phyloP scores from a whole-genome alignment of 2,888 invertebrate species.

The Timandra comae region DNA sequence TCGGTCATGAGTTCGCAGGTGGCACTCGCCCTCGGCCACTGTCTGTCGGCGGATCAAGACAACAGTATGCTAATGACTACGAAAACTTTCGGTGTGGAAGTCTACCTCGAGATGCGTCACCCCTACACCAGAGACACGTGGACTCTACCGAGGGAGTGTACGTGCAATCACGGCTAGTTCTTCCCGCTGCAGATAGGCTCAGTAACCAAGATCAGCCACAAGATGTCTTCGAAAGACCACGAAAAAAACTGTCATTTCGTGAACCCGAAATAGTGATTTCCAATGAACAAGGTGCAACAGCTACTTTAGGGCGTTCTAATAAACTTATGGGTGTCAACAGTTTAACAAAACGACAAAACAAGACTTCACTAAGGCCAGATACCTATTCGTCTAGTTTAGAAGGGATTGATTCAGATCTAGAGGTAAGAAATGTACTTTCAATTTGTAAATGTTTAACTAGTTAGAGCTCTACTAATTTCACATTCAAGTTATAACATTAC shows the following conservation, averaged over 20 bases:
- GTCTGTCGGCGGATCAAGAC: slow-evolving; percentile 61
- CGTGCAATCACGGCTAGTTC: slow-evolving; percentile 59
- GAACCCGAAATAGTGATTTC: slow-evolving; percentile 83
- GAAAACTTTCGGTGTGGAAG: slow-evolving; percentile 38
- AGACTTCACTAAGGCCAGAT: slow-evolving; percentile 46
- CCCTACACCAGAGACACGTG: slow-evolving; percentile 39
- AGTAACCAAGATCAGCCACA: slow-evolving; percentile 43
- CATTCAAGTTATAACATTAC: too few species aligned
- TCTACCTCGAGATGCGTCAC: slow-evolving; percentile 40
- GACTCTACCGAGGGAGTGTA: slow-evolving; percentile 59
- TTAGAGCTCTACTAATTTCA: too few species aligned
- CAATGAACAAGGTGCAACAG: slow-evolving; percentile 36
- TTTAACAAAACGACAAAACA: slow-evolving; percentile 49
- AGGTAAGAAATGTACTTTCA: too few species aligned
- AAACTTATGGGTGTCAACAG: slow-evolving; percentile 67
- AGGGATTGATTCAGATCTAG: slow-evolving; percentile 76
- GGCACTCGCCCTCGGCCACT: slow-evolving; percentile 48
- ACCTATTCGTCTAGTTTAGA: slow-evolving; percentile 68
- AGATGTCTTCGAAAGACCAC: slow-evolving; percentile 77
- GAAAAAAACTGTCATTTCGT: slow-evolving; percentile 91
- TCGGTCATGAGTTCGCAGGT: slow-evolving; percentile 33
- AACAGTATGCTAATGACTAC: slow-evolving; percentile 46
- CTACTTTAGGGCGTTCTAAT: slow-evolving; percentile 54
- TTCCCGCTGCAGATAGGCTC: slow-evolving; percentile 61
- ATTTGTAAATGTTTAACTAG: slow-evolving; percentile 11